Conservation (phyloP, 2,888 invertebrate species). For the Galeopsomyia nigrocyanea region DNA sequence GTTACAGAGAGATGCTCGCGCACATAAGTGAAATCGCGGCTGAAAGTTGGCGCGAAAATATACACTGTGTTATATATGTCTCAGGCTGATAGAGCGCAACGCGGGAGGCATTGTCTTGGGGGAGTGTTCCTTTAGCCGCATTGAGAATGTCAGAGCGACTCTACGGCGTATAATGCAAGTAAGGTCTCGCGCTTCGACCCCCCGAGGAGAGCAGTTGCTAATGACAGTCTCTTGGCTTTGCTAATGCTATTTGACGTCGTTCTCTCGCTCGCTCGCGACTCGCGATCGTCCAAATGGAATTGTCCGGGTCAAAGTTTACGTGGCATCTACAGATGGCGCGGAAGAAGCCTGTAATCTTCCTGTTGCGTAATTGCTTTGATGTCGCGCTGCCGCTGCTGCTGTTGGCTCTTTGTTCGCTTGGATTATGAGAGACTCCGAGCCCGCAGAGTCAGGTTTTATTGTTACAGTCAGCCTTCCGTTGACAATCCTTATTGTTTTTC, state of each 20-base stretch:
- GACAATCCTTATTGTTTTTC: too few relatives aligned
- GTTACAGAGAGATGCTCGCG: neutral
- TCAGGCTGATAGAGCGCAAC: neutral
- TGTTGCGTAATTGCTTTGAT: slow-evolving; percentile 41
- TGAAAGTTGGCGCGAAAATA: slow-evolving; percentile 12
- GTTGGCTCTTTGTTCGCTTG: slow-evolving; percentile 1
- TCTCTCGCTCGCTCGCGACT: slow-evolving; percentile 12
- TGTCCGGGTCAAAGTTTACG: slow-evolving; percentile 29
- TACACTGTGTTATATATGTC: too few relatives aligned
- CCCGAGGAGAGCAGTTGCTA: slow-evolving; percentile 34
- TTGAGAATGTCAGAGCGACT: neutral
- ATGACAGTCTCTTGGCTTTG: slow-evolving; percentile 42
- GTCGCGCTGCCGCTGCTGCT: slow-evolving; percentile 15
- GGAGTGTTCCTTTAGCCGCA: neutral
- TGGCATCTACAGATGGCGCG: slow-evolving; percentile 8
- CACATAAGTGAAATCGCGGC: slow-evolving; percentile 8
- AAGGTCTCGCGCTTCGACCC: neutral
- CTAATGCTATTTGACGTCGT: slow-evolving; percentile 40
- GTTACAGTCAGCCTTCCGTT: too few relatives aligned
- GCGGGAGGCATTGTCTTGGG: slow-evolving; percentile 24
- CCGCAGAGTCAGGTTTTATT: too few relatives aligned
- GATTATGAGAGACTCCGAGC: too few relatives aligned
- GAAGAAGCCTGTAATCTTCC: slow-evolving; percentile 31
- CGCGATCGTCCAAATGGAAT: slow-evolving; percentile 41
- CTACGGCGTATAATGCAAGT: neutral